A percentile compares a stretch with the other conserved stretches of the same genome.
Evolutionary conservation across 2,797 vertebrate species (phyloP).

Genomic region (Moxostoma hubbsi): DNA sequence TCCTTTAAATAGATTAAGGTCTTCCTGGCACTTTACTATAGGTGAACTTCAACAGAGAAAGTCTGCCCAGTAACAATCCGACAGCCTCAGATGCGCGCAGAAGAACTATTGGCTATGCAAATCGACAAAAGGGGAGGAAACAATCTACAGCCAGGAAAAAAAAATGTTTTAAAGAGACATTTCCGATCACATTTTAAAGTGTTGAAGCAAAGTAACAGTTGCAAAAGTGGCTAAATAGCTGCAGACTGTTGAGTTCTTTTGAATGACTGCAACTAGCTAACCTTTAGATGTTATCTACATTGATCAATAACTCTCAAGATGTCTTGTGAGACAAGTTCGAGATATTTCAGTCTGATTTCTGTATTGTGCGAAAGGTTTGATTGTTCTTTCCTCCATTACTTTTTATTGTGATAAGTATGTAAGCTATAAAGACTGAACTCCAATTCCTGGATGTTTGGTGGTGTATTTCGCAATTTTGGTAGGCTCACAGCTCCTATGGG

Average conservation of each 20-base stretch:
- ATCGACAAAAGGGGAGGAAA: slow-evolving; percentile 83
- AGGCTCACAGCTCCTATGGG: background rate
- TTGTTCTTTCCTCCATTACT: background rate
- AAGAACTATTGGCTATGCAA: slow-evolving; percentile 94
- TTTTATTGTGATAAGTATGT: background rate
- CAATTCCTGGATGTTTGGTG: background rate
- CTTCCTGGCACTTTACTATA: slow-evolving; percentile 1
- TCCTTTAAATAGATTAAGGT: slow-evolving; percentile 27
- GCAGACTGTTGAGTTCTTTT: slow-evolving; percentile 1
- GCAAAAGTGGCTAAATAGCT: slow-evolving; percentile 6
- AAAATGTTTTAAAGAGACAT: slow-evolving; percentile 90
- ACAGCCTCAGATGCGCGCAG: slow-evolving; percentile 79
- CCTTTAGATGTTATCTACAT: background rate
- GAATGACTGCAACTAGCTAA: slow-evolving; percentile 8
- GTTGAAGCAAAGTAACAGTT: slow-evolving; percentile 38
- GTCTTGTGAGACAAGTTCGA: background rate
- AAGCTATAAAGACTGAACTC: background rate
- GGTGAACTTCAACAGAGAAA: slow-evolving; percentile 56
- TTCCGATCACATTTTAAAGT: slow-evolving; percentile 71
- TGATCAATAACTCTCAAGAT: background rate
- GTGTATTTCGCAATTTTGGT: background rate
- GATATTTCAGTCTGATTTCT: background rate
- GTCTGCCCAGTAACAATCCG: slow-evolving; percentile 96
- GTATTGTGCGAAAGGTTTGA: background rate
- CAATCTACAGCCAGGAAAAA: slow-evolving; percentile 74